Evolutionary conservation across 2,797 vertebrate species (phyloP).

Genomic region (Microchirus variegatus): DNA sequence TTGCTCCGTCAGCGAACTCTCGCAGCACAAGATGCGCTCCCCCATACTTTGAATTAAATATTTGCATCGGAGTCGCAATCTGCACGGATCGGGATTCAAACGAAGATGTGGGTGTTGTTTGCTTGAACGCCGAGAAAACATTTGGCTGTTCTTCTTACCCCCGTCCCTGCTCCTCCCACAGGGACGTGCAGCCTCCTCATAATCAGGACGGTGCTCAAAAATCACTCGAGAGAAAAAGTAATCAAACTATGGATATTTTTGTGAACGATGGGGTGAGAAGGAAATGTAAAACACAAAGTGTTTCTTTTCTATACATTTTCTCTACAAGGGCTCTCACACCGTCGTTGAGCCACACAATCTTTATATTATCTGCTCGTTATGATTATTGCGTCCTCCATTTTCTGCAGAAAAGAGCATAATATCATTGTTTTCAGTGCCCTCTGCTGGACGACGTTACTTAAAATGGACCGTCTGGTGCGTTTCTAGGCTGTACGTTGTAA

Average conservation of each 20-base stretch:
- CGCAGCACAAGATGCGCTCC: slow-evolving; percentile 6
- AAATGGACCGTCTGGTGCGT: too few species aligned
- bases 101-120: slow-evolving; percentile 50
- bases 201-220: slow-evolving; percentile 22
- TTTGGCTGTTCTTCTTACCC: slow-evolving; percentile 28
- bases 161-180: slow-evolving; percentile 33
- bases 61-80: slow-evolving; percentile 40
- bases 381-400: too few species aligned
- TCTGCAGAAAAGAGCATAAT: too few species aligned
- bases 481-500: too few species aligned
- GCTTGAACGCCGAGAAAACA: slow-evolving; percentile 34
- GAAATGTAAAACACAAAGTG: background rate
- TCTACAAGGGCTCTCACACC: background rate
- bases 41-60: slow-evolving; percentile 23
- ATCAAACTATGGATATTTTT: background rate
- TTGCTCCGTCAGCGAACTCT: background rate
- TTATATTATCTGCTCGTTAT: too few species aligned
- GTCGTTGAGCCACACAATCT: too few species aligned
- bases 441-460: too few species aligned
- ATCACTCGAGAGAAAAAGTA: background rate
- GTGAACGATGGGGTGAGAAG: background rate
- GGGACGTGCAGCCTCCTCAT: slow-evolving; percentile 20
- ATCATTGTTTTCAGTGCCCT: too few species aligned
- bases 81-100: slow-evolving; percentile 29
- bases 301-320: background rate